Conservation (phyloP, 2,113 vertebrate genomes). For the Proteles cristata region DNA sequence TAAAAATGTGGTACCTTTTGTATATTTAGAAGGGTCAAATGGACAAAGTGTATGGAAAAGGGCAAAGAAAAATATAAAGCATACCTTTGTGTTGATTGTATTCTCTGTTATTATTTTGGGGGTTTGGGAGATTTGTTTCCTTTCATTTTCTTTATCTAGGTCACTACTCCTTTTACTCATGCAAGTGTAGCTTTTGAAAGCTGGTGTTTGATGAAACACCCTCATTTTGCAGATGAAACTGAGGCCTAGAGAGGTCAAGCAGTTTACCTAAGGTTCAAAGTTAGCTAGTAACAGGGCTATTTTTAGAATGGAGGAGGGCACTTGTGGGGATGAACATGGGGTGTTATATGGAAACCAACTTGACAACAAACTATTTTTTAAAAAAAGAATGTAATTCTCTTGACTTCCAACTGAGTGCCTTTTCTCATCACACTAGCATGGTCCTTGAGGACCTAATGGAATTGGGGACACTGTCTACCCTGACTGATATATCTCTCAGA, state of each 20-base stretch:
- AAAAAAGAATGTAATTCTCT: background rate
- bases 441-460: background rate
- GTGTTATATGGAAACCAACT: no score
- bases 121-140: background rate
- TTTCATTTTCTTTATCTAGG: background rate
- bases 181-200: background rate
- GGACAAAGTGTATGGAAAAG: background rate
- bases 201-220: background rate
- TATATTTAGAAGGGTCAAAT: background rate
- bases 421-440: background rate
- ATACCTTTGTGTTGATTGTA: background rate
- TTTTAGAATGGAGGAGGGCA: background rate
- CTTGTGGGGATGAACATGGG: no score
- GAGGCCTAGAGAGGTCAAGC: background rate
- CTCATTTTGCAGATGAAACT: background rate
- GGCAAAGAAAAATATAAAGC: background rate
- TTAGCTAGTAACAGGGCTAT: background rate
- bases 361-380: no score
- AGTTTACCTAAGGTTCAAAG: background rate
- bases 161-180: background rate
- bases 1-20: background rate
- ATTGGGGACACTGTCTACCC: background rate
- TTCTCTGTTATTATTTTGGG: constrained; percentile 24
- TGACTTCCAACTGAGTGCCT: background rate
- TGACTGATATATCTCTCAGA: background rate